Conservation (phyloP, 2,888 invertebrate genomes). For the Mesorhabditis spiculigera region DNA sequence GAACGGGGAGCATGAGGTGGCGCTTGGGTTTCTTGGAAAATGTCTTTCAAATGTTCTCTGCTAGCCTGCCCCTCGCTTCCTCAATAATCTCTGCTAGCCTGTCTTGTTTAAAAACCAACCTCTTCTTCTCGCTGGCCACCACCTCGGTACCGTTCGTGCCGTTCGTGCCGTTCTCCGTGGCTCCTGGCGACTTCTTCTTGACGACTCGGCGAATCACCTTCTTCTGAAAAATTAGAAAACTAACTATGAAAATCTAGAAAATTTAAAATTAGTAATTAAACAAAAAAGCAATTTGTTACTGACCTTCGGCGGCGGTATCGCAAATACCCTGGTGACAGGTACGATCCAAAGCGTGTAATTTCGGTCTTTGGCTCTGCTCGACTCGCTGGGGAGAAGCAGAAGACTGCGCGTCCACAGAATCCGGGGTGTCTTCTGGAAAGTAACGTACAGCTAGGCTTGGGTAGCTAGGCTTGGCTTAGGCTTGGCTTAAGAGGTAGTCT, state of each 20-base stretch:
- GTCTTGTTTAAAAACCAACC: neutral
- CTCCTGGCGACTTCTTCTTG: conserved; percentile 3
- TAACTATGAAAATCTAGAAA: conserved; percentile 35
- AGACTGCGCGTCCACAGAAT: no score
- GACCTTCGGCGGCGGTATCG: conserved; percentile 29
- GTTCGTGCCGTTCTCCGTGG: conserved; percentile 11
- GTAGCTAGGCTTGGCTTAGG: no score
- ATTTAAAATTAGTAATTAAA: no score
- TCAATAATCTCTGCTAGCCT: no score
- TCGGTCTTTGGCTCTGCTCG: conserved; percentile 9
- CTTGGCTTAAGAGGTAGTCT: no score
- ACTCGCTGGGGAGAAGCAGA: no score
- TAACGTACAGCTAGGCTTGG: no score
- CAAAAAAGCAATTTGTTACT: neutral
- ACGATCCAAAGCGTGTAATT: conserved; percentile 42
- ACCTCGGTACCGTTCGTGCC: conserved; percentile 12
- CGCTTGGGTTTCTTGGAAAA: no score
- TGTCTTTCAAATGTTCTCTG: no score
- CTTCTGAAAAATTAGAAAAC: conserved; percentile 44
- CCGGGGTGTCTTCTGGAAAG: no score
- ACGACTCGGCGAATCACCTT: conserved; percentile 18
- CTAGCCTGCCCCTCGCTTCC: no score
- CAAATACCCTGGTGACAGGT: conserved; percentile 38
- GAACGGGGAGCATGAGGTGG: no score
- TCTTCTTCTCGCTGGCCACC: conserved; percentile 14